A percentile compares a stretch with the other conserved stretches of the same genome.
Evolutionary conservation across 1,140 invertebrate species (phyloP).

Genomic region (Sweltsa coloradensis): DNA sequence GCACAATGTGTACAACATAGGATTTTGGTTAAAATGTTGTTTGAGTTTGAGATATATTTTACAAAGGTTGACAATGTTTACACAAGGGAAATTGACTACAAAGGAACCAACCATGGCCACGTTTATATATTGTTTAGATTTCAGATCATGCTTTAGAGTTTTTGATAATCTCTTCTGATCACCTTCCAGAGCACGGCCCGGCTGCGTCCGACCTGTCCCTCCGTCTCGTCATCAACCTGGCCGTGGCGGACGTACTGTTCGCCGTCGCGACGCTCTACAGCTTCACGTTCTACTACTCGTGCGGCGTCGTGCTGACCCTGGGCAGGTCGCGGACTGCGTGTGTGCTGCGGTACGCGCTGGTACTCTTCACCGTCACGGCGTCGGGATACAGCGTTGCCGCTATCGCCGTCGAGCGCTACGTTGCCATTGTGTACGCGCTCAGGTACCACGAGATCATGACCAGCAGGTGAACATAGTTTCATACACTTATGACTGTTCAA

Average conservation of each 20-base stretch:
- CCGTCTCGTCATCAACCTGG: slow-evolving; percentile 4
- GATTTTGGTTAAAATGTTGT: no score
- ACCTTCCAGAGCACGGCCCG: background rate
- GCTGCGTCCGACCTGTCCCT: background rate
- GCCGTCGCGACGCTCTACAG: background rate
- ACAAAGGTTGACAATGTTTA: no score
- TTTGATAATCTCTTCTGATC: no score
- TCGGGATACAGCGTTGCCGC: slow-evolving; percentile 1
- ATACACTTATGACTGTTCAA: no score
- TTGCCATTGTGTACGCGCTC: background rate
- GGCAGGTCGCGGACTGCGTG: background rate
- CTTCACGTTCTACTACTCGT: slow-evolving; percentile 1
- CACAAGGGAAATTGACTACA: no score
- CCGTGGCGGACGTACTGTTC: background rate
- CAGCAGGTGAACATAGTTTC: background rate
- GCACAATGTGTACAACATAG: no score
- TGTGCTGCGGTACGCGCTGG: no score
- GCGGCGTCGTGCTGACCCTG: background rate
- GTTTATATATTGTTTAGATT: no score
- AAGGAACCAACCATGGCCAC: no score
- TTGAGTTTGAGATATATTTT: no score
- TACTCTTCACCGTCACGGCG: background rate
- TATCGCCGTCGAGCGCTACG: background rate
- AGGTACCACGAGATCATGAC: slow-evolving; percentile 2
- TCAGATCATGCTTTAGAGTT: no score